Evolutionary conservation across 2,113 vertebrate genomes (phyloP).

Genomic region (Isurus oxyrinchus): DNA sequence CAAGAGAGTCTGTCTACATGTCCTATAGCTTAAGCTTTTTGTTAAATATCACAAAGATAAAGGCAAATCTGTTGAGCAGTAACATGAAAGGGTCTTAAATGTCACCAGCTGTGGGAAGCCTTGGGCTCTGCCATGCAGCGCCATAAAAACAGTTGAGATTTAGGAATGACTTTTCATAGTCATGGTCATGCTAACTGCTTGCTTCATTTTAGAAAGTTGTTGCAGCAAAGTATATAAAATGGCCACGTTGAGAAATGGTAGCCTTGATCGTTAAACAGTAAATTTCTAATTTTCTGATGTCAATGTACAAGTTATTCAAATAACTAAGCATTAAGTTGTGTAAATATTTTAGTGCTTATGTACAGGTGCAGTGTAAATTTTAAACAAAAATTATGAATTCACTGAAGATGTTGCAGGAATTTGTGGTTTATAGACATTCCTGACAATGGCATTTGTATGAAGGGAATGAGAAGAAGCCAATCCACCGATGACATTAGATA

Average conservation of each 20-base stretch:
- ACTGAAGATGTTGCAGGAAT: not conserved
- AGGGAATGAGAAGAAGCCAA: no score
- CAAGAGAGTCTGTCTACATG: not conserved
- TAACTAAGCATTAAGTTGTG: not conserved
- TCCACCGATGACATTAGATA: no score
- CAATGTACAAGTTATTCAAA: not conserved
- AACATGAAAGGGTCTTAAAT: slow-evolving; percentile 7
- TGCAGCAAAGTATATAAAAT: not conserved
- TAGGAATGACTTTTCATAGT: not conserved
- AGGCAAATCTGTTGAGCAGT: not conserved
- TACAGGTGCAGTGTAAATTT: not conserved
- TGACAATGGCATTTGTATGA: no score
- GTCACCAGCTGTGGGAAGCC: slow-evolving; percentile 16
- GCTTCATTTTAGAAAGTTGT: not conserved
- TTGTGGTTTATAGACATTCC: not conserved
- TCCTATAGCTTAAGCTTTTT: not conserved
- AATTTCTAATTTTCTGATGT: not conserved
- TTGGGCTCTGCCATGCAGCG: not conserved
- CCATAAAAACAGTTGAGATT: not conserved
- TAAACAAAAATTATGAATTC: not conserved
- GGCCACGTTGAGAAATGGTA: not conserved
- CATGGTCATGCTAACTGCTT: not conserved
- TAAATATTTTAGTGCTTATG: not conserved
- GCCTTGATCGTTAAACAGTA: not conserved
- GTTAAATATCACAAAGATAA: slow-evolving; percentile 25